A percentile compares a stretch with the other conserved stretches of the same genome.
phyloP scores from a whole-genome alignment of 1,140 invertebrate genomes.

The Ostrea denselamellosa region DNA sequence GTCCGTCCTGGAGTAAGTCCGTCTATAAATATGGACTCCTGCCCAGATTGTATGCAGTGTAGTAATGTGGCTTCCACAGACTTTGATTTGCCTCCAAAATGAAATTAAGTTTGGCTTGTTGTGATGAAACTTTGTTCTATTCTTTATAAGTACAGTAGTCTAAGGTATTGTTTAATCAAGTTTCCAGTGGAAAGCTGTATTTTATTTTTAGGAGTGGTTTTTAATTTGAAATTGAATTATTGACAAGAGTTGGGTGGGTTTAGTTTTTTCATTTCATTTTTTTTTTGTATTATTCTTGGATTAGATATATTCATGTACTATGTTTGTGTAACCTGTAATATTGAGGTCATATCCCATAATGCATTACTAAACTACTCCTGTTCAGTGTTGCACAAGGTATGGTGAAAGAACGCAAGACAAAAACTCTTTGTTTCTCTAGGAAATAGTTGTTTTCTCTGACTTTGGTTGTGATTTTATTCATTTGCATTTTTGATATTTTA shows the following conservation, averaged over 20 bases:
- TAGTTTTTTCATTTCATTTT: neutral
- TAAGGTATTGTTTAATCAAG: neutral
- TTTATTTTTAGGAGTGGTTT: neutral
- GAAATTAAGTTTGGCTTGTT: no score
- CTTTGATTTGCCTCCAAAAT: neutral
- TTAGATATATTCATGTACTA: neutral
- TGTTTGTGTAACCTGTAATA: neutral
- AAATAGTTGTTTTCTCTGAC: neutral
- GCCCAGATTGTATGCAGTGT: neutral
- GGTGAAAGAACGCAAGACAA: neutral
- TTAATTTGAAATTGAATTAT: neutral
- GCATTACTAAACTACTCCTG: neutral
- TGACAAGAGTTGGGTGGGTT: neutral
- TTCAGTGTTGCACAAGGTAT: neutral
- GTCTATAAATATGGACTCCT: neutral
- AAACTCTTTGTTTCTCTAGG: neutral
- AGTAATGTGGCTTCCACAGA: neutral
- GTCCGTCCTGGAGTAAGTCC: neutral
- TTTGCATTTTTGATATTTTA: neutral
- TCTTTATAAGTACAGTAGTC: no score
- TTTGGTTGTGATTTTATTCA: neutral
- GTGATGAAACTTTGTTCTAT: no score
- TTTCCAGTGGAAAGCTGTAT: neutral
- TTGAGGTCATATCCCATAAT: no score
- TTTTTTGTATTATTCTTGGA: neutral